Base-by-base conservation (phyloP, 2,797 vertebrate genomes). In the Apogon talboti region DNA sequence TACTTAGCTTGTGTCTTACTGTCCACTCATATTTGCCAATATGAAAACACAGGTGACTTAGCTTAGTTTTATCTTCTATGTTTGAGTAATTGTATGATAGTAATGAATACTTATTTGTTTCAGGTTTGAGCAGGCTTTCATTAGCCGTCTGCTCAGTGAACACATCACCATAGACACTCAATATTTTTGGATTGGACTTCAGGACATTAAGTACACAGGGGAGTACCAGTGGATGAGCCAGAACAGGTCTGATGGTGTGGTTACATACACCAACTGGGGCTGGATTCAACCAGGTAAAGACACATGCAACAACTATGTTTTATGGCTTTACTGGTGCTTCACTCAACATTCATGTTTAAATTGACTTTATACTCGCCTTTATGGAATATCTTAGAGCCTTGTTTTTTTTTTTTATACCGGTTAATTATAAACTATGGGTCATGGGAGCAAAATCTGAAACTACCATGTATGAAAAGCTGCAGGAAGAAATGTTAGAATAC, bases 101-200 rank as follows among this genome's bases (percentile, higher is more conserved):
- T 72, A 11, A 63, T 48, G n/a, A 63, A 15, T 72, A 2, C 8
- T 52, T 46, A 1, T 55, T 58, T 8, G 53, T 37, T 66, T 8
- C 91, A 99, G 98, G 83, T 98, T 98, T 88, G 97, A 99, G 65
- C 97, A 99, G 91, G 95, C 95, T 71, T 99, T 95, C 66, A 91
- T 99, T 84, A 99, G 92, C 84, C 92, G 88, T 62, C 90, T 99
- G 11, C 95, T 99, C 38, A 89, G 83, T 73, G 93, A 95, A 42
- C 84, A 96, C 10, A 89, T 89, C 6, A 80, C 81, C 78, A 84
- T 67, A 38, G 74, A 92, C 35, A 77, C 80, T 16, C 93, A 91
- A 51, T 95, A 94, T 82, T 98, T 97, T 81, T 99, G 98, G 98
- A 96, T 92, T 0, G 95, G 95, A 42, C 91, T 99, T 78, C 94